These are phyloP conservation scores for Drosophila bipectinata DNA, from an alignment of 1,140 invertebrate genomes.

Conservation along the genomic window DNA sequence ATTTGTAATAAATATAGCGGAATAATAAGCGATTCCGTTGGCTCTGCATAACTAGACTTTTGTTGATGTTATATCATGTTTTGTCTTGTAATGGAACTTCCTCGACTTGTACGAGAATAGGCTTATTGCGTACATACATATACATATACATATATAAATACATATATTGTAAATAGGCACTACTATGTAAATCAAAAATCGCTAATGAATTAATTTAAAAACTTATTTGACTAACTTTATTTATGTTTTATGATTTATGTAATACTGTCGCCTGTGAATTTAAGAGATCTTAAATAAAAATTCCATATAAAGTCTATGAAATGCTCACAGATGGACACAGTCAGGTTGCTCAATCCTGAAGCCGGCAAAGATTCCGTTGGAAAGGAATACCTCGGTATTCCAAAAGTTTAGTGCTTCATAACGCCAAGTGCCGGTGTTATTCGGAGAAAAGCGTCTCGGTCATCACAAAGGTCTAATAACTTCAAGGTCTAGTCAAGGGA, in stretches of 20 bases:
- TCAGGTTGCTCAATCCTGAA: too few species aligned
- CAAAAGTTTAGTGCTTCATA: too few species aligned
- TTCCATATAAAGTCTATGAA: neutral
- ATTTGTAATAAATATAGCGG: conserved; percentile 44
- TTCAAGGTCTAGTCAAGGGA: too few species aligned
- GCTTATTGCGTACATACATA: conserved; percentile 4
- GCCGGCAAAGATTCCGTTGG: too few species aligned
- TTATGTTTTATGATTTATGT: conserved; percentile 13
- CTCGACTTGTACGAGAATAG: conserved; percentile 34
- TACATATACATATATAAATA: conserved; percentile 1
- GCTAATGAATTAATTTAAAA: neutral
- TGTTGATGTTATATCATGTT: conserved; percentile 11
- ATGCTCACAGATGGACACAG: too few species aligned
- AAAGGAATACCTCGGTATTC: too few species aligned
- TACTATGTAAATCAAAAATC: too few species aligned
- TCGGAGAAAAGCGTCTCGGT: too few species aligned
- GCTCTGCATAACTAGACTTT: conserved; percentile 26
- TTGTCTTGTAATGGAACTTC: conserved; percentile 42
- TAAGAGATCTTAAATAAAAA: conserved; percentile 22
- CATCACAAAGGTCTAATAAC: too few species aligned
- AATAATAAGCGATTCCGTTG: conserved; percentile 18
- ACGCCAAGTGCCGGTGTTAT: too few species aligned
- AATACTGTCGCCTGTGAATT: conserved; percentile 35
- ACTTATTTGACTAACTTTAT: neutral
- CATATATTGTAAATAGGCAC: conserved; percentile 26